phyloP scores from a whole-genome alignment of 2,888 invertebrate species.

The Nemapogon koenigi region DNA sequence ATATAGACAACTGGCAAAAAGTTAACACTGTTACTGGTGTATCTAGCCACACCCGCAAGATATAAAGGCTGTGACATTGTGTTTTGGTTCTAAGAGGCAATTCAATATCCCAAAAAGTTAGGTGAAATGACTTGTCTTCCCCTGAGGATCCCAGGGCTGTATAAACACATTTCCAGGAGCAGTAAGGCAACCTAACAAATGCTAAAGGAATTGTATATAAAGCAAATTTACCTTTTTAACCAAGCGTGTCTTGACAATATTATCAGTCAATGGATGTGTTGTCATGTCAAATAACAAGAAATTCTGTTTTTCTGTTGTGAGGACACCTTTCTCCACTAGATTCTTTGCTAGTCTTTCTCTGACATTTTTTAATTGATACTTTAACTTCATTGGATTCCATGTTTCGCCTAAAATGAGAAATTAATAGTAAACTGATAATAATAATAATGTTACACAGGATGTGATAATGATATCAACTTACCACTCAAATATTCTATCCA shows the following conservation, averaged over 20 bases:
- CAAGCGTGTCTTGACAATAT: constrained; percentile 92
- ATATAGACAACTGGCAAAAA: too few relatives aligned
- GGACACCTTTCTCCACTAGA: constrained; percentile 98
- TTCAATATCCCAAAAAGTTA: too few relatives aligned
- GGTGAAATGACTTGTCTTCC: too few relatives aligned
- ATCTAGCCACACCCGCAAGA: too few relatives aligned
- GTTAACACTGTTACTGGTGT: too few relatives aligned
- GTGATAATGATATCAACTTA: constrained; percentile 38
- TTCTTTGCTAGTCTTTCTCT: constrained; percentile 98
- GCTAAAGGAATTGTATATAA: too few relatives aligned
- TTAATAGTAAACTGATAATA: neutral
- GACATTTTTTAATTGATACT: constrained; percentile 98
- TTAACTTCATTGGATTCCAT: constrained; percentile 98
- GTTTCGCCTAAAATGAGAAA: constrained; percentile 81
- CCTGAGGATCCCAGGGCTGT: too few relatives aligned
- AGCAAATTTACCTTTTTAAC: constrained; percentile 83
- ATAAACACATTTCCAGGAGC: too few relatives aligned
- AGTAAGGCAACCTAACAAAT: too few relatives aligned
- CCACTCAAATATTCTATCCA: constrained; percentile 99
- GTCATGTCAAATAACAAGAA: constrained; percentile 99
- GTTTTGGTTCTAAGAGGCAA: too few relatives aligned
- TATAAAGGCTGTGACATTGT: too few relatives aligned
- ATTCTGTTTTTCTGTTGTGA: constrained; percentile 99
- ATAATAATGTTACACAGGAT: neutral
- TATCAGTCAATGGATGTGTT: constrained; percentile 97